phyloP scores from a whole-genome alignment of 2,888 invertebrate genomes.

The Plagiodera versicolora region DNA sequence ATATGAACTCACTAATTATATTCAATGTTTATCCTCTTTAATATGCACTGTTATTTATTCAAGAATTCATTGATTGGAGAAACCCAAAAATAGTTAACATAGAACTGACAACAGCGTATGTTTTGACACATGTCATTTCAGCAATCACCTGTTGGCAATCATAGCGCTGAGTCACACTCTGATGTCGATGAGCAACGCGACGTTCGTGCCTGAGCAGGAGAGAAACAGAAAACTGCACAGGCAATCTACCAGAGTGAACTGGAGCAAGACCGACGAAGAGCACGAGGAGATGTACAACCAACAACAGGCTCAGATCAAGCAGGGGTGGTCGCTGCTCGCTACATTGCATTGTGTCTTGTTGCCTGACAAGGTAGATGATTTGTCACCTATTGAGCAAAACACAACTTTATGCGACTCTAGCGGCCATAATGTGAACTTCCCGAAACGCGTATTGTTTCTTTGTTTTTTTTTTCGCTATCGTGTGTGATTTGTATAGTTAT shows the following conservation, averaged over 20 bases:
- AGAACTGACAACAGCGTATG: too few relatives aligned
- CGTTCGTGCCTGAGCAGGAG: slow-evolving; percentile 88
- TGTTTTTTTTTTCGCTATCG: too few relatives aligned
- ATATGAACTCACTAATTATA: too few relatives aligned
- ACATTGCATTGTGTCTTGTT: slow-evolving; percentile 94
- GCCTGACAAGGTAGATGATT: slow-evolving; percentile 85
- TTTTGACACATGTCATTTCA: background rate
- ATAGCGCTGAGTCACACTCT: slow-evolving; percentile 95
- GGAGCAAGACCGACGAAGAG: slow-evolving; percentile 77
- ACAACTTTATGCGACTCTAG: too few relatives aligned
- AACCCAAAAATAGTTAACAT: too few relatives aligned
- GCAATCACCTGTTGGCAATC: slow-evolving; percentile 92
- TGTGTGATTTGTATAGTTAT: too few relatives aligned
- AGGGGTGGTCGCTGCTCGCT: slow-evolving; percentile 95
- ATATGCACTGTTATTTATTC: too few relatives aligned
- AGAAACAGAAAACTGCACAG: slow-evolving; percentile 75
- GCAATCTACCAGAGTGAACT: slow-evolving; percentile 66
- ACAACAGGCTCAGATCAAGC: slow-evolving; percentile 91
- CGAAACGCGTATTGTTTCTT: background rate
- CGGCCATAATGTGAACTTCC: background rate
- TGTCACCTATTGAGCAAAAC: too few relatives aligned
- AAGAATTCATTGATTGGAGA: too few relatives aligned
- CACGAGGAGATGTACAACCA: slow-evolving; percentile 81
- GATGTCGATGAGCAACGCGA: slow-evolving; percentile 97
- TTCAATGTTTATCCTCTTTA: too few relatives aligned